phyloP scores from a whole-genome alignment of 2,113 vertebrate species.

The rabbit (Oryctolagus cuniculus) region mOryCun1.1 NC_091451.1:35587001-35587500 shows the following conservation, averaged over 20 bases:
- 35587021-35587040: no score
- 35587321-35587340: neutral
- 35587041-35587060: no score
- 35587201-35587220: neutral
- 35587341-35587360: constrained; percentile 34
- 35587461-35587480: no score
- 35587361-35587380: constrained; percentile 20
- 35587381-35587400: neutral
- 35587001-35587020: no score
- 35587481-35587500: no score
- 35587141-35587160: neutral
- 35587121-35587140: no score
- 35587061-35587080: no score
- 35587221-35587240: neutral
- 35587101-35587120: no score
- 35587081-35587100: no score
- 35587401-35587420: neutral
- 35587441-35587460: no score
- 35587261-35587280: neutral
- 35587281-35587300: neutral
- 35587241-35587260: neutral
- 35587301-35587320: constrained; percentile 5
- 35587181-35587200: neutral
- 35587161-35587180: neutral
- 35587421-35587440: no score